Conservation (phyloP, 2,797 vertebrate genomes). For the Pangasius macronema region DNA sequence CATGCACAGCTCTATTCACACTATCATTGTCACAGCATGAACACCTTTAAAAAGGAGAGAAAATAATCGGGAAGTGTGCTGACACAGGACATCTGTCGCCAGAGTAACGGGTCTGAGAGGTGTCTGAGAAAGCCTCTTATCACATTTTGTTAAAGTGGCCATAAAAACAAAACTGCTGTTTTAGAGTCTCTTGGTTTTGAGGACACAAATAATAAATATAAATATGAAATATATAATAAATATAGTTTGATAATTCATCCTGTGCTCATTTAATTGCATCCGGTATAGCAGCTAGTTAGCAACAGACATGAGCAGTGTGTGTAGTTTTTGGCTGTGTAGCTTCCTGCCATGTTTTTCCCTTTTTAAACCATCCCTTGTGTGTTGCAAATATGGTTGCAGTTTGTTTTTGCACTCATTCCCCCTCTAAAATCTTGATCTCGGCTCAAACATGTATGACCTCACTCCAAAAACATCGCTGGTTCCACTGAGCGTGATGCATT, state of each 20-base stretch:
- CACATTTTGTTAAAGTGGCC: conserved; percentile 4
- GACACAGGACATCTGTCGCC: conserved; percentile 36
- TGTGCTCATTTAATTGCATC: not conserved
- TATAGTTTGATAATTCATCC: not conserved
- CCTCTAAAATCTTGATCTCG: not conserved
- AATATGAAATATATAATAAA: too few relatives aligned
- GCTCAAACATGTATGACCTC: not conserved
- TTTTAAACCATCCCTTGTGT: conserved; percentile 5
- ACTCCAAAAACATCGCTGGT: not conserved
- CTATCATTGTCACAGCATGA: not conserved
- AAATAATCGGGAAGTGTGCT: conserved; percentile 31
- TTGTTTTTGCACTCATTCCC: conserved; percentile 7
- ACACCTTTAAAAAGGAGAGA: conserved; percentile 41
- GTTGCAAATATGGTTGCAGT: not conserved
- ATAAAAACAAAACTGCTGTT: not conserved
- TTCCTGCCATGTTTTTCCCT: not conserved
- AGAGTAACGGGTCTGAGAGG: conserved; percentile 42
- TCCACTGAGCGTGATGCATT: too few relatives aligned
- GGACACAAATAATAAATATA: not conserved
- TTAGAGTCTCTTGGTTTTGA: not conserved
- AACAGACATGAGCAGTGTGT: not conserved
- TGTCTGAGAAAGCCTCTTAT: conserved; percentile 21
- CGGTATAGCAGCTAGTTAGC: not conserved
- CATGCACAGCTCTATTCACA: not conserved
- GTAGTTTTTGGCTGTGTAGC: not conserved